Conservation (phyloP, 2,113 vertebrate genomes). For the Rhegmatorhina hoffmannsi region DNA sequence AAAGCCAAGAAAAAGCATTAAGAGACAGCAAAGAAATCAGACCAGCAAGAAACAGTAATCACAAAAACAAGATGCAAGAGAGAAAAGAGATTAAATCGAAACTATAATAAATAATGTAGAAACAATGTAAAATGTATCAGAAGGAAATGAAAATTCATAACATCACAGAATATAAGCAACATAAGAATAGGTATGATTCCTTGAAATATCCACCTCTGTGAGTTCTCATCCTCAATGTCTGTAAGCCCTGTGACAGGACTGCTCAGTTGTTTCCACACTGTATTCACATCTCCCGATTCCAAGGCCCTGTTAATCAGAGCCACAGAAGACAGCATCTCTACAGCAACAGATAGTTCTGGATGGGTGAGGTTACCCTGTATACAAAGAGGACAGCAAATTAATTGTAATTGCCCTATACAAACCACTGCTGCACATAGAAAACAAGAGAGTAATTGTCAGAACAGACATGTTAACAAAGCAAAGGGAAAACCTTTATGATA, state of each 20-base stretch:
- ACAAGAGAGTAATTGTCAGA: not conserved
- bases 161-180: not conserved
- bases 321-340: constrained; percentile 97
- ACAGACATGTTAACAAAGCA: not conserved
- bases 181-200: not conserved
- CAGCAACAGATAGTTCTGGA: constrained; percentile 90
- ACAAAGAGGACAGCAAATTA: not conserved
- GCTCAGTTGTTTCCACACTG: constrained; percentile 90
- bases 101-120: not conserved
- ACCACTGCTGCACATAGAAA: not conserved
- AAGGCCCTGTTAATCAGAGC: constrained; percentile 94
- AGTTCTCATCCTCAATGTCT: constrained; percentile 92
- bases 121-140: not conserved
- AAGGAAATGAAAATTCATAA: not conserved
- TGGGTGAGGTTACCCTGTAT: constrained; percentile 88
- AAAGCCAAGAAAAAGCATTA: not conserved
- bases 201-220: constrained; percentile 83
- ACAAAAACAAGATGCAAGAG: not conserved
- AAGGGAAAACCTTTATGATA: not conserved
- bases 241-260: constrained; percentile 91
- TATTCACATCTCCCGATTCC: constrained; percentile 84
- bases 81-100: not conserved
- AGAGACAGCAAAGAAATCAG: not conserved
- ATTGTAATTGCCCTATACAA: not conserved
- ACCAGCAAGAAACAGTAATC: not conserved